phyloP scores from a whole-genome alignment of 2,113 vertebrate species.

The Leucoraja erinaceus region DNA sequence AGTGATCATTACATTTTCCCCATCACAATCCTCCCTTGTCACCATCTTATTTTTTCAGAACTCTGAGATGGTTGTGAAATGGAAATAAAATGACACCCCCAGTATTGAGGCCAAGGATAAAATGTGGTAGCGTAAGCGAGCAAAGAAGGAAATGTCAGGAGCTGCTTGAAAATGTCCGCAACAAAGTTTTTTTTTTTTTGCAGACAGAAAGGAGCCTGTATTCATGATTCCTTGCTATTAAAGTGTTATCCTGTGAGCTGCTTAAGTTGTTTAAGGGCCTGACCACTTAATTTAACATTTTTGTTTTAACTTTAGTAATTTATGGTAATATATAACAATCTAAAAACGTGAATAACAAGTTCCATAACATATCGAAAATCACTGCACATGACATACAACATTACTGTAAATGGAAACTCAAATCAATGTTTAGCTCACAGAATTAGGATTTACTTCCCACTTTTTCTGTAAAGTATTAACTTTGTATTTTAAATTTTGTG shows the following conservation, averaged over 20 bases:
- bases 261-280: no score
- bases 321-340: no score
- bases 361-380: no score
- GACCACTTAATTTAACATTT: no score
- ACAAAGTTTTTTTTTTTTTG: no score
- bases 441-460: background rate
- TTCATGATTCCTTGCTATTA: no score
- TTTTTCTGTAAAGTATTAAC: background rate
- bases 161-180: background rate
- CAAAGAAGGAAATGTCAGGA: background rate
- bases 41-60: background rate
- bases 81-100: no score
- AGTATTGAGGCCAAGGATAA: background rate
- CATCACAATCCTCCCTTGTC: background rate
- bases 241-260: no score
- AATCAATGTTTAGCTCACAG: background rate
- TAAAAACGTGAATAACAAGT: no score
- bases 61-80: background rate
- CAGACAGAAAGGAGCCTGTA: no score
- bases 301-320: no score
- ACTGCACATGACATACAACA: background rate
- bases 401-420: background rate
- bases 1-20: background rate
- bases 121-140: background rate
- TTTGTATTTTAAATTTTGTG: constrained; percentile 42